Evolutionary conservation across 2,113 vertebrate species (phyloP), one percentile per base, ranked within the genome.

Genomic region (Entomyzon cyanotis): DNA sequence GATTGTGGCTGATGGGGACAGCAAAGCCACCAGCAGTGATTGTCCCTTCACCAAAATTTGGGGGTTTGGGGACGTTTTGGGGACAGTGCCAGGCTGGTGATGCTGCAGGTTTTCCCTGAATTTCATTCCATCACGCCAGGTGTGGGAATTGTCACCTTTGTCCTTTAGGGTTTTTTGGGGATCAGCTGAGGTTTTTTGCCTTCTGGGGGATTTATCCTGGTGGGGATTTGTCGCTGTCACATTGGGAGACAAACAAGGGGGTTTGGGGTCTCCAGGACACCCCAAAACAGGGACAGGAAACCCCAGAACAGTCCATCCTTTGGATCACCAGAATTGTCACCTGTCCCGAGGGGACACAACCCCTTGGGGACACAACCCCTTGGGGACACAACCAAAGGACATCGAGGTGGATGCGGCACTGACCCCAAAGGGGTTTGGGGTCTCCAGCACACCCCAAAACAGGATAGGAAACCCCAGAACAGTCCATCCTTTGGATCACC

Each of bases 181-280:
- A 28, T 37, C 81, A 87, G 30, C 8, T 8, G 19, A 35, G 60
- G 42, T 60, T 85, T 39, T 39, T 39, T 39, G 39, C 37, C 37
- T 37, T 37, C 37, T 37, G 37, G 37, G 37, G 37, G 39, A 55
- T 60, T 78, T 65, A 55, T 63, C 65, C 64, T 49, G n/a, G 56
- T 23, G 71, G 22, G 73, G 44, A 63, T 42, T 80, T 39, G 35
- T 28, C 4, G 60, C 55, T 31, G 33, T 25, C 67, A 18, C 53
- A 0, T 22, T 4, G 5, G 9, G 11, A 59, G 35, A 49, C 31
- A 0, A 18, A 19, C 2, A 2, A 53, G 24, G 52, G 4, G 5
- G 6, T 11, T 27, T 19, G 44, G 44, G 44, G 18, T 20, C 44
- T 8, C 44, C 44, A 20, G 44, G 18, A 20, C 44, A 17, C 42